Evolutionary conservation across 2,888 invertebrate genomes (phyloP), one percentile per base, ranked within the genome.

Genomic region (Zygothrica quintamaculata): DNA sequence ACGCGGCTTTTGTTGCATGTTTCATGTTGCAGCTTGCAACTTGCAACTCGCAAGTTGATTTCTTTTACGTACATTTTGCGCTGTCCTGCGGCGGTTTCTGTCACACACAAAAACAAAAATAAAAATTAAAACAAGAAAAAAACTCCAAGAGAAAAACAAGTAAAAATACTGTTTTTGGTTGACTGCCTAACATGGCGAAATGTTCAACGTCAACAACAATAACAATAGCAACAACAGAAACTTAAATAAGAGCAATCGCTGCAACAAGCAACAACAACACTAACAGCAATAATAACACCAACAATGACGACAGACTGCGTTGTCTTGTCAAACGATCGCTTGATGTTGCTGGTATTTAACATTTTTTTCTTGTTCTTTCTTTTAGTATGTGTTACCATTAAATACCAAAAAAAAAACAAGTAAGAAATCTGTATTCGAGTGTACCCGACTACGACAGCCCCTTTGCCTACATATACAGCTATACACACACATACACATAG

Each of bases 141-240:
- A n/a, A n/a, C n/a, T n/a, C n/a, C n/a, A n/a, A 5, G n/a, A 4
- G n/a, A 8, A n/a, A 31, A 31, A 1, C 3, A 31, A 8, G 31
- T 9, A 8, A 31, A n/a, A 31, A 31, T 31, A 78, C 68, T 67
- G 70, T 77, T 75, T 75, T 77, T 65, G 65, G 79, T 80, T 68
- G 84, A 79, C 84, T 80, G 76, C 67, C 72, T 78, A 76, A 73
- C 75, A 72, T 52, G 46, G 67, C 68, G 48, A 56, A 67, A 68
- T 67, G 68, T 55, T 46, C 58, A 46, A 43, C 58, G 58, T 5
- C 29, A 29, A 44, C 55, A 61, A 53, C 33, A 47, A 13, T 40
- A 59, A 26, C 43, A 65, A 29, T 18, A 65, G 29, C 29, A 29
- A 47, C 55, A 61, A 53, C 57, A 64, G 11, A 26, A 47, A 13